Conservation (phyloP, 1,140 invertebrate species). For the Brachionus rubens region DNA sequence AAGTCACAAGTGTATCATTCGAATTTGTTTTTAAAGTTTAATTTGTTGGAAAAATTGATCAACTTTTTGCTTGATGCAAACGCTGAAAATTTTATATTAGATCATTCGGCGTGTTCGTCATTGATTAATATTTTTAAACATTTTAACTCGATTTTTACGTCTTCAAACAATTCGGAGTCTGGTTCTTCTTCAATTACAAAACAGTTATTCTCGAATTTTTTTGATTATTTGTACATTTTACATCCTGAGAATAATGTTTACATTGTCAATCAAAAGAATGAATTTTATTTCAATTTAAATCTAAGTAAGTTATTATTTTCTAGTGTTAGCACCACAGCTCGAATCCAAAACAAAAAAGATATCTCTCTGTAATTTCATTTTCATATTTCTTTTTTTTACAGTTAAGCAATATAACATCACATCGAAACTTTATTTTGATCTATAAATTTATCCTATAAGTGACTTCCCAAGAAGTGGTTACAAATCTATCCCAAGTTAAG, state of each 20-base stretch:
- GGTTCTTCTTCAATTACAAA: neutral
- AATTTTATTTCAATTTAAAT: slow-evolving; percentile 43
- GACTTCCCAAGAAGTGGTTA: no score
- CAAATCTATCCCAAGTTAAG: no score
- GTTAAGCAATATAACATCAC: no score
- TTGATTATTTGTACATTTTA: slow-evolving; percentile 22
- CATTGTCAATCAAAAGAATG: slow-evolving; percentile 34
- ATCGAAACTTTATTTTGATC: no score
- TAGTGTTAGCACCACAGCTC: no score
- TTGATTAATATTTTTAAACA: slow-evolving; percentile 34
- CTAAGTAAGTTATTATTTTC: neutral
- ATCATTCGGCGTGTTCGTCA: neutral
- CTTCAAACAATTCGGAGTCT: neutral
- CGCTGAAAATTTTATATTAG: neutral
- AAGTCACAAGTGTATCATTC: slow-evolving; percentile 18
- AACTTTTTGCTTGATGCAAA: slow-evolving; percentile 22
- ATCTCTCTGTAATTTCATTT: no score
- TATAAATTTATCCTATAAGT: no score
- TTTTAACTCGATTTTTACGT: slow-evolving; percentile 14
- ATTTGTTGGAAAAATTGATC: slow-evolving; percentile 16
- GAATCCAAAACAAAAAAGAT: no score
- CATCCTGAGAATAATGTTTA: slow-evolving; percentile 43
- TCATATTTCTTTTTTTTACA: no score
- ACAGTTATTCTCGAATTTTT: slow-evolving; percentile 19
- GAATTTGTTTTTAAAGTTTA: slow-evolving; percentile 14